These are phyloP conservation scores for Podotricha telesiphe DNA, from an alignment of 2,888 invertebrate species.

Conservation along the genomic window DNA sequence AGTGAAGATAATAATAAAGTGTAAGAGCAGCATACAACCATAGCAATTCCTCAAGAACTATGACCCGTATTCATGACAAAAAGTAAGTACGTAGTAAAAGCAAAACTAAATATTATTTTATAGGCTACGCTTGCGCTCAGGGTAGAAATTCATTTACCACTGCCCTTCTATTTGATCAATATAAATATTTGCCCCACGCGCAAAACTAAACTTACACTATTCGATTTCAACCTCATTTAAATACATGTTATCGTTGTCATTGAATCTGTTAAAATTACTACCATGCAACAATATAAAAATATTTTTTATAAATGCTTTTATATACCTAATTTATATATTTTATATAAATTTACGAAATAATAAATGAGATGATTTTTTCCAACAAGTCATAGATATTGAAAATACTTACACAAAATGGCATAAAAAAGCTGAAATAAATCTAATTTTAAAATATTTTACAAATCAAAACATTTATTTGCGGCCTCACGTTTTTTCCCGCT, in stretches of 20 bases:
- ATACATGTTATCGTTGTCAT: background rate
- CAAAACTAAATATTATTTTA: constrained; percentile 9
- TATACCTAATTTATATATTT: no score
- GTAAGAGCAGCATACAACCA: background rate
- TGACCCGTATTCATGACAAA: background rate
- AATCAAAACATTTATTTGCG: no score
- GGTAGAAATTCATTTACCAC: constrained; percentile 3
- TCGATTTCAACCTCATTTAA: background rate
- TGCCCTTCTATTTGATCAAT: background rate
- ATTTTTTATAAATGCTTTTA: no score
- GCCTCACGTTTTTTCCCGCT: no score
- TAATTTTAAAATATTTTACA: no score
- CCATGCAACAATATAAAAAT: background rate
- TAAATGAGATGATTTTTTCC: no score
- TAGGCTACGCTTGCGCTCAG: background rate
- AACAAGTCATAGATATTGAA: no score
- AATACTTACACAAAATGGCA: no score
- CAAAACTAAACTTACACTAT: background rate
- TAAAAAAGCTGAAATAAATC: no score
- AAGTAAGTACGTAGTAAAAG: background rate
- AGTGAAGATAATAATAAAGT: background rate
- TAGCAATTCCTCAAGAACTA: background rate
- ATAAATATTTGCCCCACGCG: constrained; percentile 11
- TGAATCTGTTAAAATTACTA: no score
- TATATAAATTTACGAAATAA: no score